A percentile compares a stretch with the other conserved stretches of the same genome.
Conservation (phyloP, 2,888 invertebrate genomes). For the Drosophila maculinotata region DNA sequence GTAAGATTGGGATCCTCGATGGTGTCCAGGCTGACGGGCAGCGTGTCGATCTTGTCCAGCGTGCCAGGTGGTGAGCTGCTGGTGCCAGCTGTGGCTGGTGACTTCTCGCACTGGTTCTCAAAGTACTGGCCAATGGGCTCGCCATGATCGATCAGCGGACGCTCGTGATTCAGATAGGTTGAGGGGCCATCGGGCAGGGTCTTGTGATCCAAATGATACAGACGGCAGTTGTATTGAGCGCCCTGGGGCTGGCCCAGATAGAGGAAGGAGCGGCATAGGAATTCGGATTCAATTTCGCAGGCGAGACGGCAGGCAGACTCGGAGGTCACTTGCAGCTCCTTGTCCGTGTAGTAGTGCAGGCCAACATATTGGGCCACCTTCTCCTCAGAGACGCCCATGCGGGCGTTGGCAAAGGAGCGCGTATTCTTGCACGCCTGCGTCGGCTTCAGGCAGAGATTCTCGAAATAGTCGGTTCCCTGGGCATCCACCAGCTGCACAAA, state of each 20-base stretch:
- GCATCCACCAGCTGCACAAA: constrained; percentile 96
- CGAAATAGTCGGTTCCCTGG: constrained; percentile 91
- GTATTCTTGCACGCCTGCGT: constrained; percentile 95
- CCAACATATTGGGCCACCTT: constrained; percentile 96
- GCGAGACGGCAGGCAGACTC: constrained; percentile 95
- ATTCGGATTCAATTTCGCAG: constrained; percentile 96
- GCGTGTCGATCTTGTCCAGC: constrained; percentile 86
- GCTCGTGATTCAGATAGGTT: constrained; percentile 94
- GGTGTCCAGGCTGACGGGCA: constrained; percentile 91
- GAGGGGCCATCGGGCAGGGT: constrained; percentile 96
- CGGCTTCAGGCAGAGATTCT: constrained; percentile 95
- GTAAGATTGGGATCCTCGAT: constrained; percentile 90
- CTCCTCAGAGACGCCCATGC: constrained; percentile 95
- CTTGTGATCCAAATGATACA: constrained; percentile 96
- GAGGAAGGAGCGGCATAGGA: constrained; percentile 94
- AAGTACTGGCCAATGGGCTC: constrained; percentile 95
- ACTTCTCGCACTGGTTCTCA: constrained; percentile 94
- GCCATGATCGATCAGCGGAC: constrained; percentile 96
- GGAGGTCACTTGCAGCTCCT: constrained; percentile 95
- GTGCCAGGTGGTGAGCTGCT: constrained; percentile 77
- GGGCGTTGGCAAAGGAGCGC: constrained; percentile 91
- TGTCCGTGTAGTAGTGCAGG: constrained; percentile 96
- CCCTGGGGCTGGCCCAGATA: constrained; percentile 89
- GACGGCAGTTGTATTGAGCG: constrained; percentile 94
- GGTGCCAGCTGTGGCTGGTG: constrained; percentile 55